Percentiles rank a stretch among this genome's conserved stretches.
phyloP scores from a whole-genome alignment of 1,140 invertebrate genomes.

The Bicyclus anynana region DNA sequence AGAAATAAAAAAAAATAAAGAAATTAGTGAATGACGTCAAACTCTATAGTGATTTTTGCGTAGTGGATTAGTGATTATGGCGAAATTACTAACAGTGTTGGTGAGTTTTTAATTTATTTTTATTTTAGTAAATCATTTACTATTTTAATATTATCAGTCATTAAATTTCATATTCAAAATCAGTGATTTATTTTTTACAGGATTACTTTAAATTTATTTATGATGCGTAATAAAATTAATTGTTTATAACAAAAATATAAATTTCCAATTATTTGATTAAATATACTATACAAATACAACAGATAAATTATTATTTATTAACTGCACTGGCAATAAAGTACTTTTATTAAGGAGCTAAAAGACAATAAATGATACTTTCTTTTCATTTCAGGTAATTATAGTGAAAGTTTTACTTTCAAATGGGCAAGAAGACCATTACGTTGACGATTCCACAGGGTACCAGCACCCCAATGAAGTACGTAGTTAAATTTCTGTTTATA shows the following conservation, averaged over 20 bases:
- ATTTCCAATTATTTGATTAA: no score
- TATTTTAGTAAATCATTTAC: background rate
- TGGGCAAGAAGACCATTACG: conserved; percentile 45
- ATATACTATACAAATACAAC: no score
- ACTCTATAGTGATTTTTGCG: conserved; percentile 36
- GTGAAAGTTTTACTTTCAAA: conserved; percentile 48
- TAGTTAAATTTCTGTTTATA: conserved; percentile 1
- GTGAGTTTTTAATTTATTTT: conserved; percentile 33
- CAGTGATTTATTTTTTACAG: no score
- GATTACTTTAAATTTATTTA: no score
- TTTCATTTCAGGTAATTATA: conserved; percentile 51
- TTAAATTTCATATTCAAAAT: background rate
- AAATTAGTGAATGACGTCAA: conserved; percentile 33
- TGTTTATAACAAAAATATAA: no score
- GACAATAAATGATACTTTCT: conserved; percentile 2
- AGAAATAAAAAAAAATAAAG: conserved; percentile 31
- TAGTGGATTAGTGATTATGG: conserved; percentile 42
- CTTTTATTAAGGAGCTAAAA: background rate
- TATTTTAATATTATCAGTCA: conserved; percentile 7
- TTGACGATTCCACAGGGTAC: conserved; percentile 28
- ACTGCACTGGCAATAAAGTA: background rate
- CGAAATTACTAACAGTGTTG: conserved; percentile 47
- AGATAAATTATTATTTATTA: background rate
- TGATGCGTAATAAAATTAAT: no score
- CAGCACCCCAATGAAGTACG: conserved; percentile 27